phyloP scores from a whole-genome alignment of 2,888 invertebrate genomes.

The Oasisia sp. region DNA sequence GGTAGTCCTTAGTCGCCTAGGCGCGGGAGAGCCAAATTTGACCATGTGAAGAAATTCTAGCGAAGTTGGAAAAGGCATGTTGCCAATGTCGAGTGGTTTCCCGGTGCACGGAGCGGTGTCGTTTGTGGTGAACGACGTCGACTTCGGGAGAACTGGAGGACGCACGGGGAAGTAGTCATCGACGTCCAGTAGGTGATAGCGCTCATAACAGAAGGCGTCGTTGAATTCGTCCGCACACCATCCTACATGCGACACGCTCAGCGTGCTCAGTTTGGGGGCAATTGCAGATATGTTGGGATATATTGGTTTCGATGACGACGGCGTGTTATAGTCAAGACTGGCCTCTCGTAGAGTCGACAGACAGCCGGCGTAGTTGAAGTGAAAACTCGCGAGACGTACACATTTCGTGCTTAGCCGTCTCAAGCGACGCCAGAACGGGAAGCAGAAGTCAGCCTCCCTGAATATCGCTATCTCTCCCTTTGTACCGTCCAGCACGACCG shows the following conservation, averaged over 20 bases:
- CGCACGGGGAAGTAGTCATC: background rate
- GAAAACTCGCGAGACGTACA: background rate
- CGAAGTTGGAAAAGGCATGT: background rate
- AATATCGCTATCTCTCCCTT: background rate
- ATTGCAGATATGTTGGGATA: background rate
- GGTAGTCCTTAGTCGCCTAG: background rate
- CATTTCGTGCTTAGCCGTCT: background rate
- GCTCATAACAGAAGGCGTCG: background rate
- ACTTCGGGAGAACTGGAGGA: background rate
- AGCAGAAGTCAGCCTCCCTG: background rate
- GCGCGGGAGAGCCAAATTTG: background rate
- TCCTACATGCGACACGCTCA: background rate
- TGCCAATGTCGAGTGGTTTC: background rate
- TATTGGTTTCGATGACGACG: background rate
- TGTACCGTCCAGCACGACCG: background rate
- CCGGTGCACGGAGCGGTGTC: background rate
- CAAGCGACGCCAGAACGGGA: background rate
- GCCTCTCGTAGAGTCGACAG: background rate
- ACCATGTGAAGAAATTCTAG: background rate
- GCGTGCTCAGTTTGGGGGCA: background rate
- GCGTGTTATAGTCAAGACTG: background rate
- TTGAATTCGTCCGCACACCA: background rate
- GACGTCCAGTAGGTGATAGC: background rate
- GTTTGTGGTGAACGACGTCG: background rate
- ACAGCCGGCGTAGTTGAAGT: background rate